phyloP scores from a whole-genome alignment of 2,113 vertebrate genomes.

The Eulemur macaco region DNA sequence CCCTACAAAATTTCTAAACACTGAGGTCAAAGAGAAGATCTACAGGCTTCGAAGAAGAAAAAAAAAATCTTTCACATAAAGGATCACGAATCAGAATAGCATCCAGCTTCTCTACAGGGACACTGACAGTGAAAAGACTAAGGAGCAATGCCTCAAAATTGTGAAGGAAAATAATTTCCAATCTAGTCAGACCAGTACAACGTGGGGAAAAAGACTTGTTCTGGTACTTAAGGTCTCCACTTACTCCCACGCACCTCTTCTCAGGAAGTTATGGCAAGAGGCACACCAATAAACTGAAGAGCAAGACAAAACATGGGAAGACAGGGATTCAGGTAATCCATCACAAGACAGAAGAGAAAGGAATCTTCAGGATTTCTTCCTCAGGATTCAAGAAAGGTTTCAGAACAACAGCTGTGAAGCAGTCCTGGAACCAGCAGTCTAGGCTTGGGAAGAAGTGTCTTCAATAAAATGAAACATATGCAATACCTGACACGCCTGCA shows the following conservation, averaged over 20 bases:
- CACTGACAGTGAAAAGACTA: background rate
- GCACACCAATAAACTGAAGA: background rate
- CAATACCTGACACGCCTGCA: background rate
- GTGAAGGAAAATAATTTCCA: background rate
- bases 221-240: background rate
- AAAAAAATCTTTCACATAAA: background rate
- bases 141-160: background rate
- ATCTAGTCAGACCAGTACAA: background rate
- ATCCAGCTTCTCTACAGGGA: background rate
- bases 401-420: background rate
- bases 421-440: background rate
- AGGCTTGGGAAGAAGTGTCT: background rate
- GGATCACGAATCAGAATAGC: background rate
- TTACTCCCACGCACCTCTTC: background rate
- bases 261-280: background rate
- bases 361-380: background rate
- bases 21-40: background rate
- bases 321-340: background rate
- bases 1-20: background rate
- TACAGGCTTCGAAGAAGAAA: background rate
- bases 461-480: background rate
- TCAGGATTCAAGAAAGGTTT: background rate
- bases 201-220: background rate
- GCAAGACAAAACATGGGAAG: background rate
- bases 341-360: background rate